These are phyloP conservation scores for Hirudo medicinalis DNA, from an alignment of 1,140 invertebrate species.

Conservation along the genomic window DNA sequence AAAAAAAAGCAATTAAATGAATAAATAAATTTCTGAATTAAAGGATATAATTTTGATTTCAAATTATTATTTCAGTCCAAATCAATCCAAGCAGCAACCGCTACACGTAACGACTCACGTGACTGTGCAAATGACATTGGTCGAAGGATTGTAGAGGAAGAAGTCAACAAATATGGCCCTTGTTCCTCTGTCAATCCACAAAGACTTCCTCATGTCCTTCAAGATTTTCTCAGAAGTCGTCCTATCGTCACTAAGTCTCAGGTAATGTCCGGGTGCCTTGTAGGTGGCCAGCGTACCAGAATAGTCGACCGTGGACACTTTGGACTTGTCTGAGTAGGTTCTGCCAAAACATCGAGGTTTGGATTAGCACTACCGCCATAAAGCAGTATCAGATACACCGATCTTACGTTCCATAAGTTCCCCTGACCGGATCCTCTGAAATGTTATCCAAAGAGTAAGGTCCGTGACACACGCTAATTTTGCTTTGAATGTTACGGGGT, in stretches of 20 bases:
- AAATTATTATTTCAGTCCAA: too few relatives aligned
- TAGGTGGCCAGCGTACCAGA: background rate
- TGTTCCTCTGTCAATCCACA: background rate
- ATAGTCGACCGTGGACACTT: too few relatives aligned
- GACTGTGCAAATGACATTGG: background rate
- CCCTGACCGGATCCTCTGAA: too few relatives aligned
- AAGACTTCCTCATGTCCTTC: background rate
- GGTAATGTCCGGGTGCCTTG: background rate
- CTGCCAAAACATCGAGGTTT: too few relatives aligned
- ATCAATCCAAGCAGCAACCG: too few relatives aligned
- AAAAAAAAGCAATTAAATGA: too few relatives aligned
- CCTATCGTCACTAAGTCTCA: background rate
- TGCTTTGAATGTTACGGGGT: background rate
- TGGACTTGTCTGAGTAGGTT: too few relatives aligned
- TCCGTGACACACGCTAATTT: background rate
- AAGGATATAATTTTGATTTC: too few relatives aligned
- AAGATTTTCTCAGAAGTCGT: background rate
- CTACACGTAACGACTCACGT: background rate
- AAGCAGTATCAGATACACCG: too few relatives aligned
- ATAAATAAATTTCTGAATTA: too few relatives aligned
- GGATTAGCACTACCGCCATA: too few relatives aligned
- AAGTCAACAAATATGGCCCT: conserved; percentile 6
- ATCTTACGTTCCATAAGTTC: too few relatives aligned
- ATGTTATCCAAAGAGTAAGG: background rate
- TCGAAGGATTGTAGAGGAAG: background rate